phyloP scores from a whole-genome alignment of 2,888 invertebrate genomes.

The Aphidoletes aphidimyza region DNA sequence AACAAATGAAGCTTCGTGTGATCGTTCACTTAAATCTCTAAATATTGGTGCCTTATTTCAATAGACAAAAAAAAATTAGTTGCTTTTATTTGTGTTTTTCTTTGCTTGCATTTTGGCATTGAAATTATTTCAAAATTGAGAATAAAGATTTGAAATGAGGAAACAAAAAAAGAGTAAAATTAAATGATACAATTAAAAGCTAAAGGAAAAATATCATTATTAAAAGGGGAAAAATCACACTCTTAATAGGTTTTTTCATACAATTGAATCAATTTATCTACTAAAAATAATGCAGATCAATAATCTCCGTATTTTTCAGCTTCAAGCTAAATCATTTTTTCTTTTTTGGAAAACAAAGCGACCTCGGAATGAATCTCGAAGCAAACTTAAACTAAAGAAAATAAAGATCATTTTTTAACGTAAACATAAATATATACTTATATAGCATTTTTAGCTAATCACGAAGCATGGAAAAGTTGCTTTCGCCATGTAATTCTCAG shows the following conservation, averaged over 20 bases:
- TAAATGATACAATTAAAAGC: neutral
- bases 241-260: neutral
- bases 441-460: neutral
- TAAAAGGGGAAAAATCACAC: constrained; percentile 15
- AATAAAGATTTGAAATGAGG: neutral
- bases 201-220: neutral
- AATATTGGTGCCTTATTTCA: constrained; percentile 26
- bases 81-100: neutral
- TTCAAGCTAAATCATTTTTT: neutral
- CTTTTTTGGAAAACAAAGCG: neutral
- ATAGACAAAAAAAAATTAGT: no score
- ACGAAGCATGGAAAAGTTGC: constrained; percentile 17
- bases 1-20: no score
- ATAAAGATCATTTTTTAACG: constrained; percentile 23
- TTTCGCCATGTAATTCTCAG: neutral
- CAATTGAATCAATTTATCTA: neutral
- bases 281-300: neutral
- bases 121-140: neutral
- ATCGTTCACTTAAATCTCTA: neutral
- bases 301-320: neutral
- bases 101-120: neutral
- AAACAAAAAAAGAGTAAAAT: neutral
- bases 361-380: neutral
- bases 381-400: neutral
- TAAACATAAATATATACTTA: constrained; percentile 17